A percentile compares a stretch with the other conserved stretches of the same genome.
Evolutionary conservation across 2,888 invertebrate genomes (phyloP).

Genomic region (Brachypalpus laphriformis): DNA sequence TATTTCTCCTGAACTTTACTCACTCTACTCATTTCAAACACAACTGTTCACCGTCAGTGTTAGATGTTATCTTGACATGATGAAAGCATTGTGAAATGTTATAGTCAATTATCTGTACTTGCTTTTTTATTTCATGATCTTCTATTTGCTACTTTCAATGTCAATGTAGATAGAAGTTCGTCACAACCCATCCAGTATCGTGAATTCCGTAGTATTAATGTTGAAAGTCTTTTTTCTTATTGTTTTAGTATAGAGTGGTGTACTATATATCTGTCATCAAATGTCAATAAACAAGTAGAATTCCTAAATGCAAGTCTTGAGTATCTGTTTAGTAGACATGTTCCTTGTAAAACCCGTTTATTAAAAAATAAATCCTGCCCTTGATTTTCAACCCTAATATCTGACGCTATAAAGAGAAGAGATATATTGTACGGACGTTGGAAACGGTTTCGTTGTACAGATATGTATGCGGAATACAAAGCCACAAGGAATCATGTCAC

Average conservation of each 20-base stretch:
- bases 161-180: not conserved
- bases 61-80: not conserved
- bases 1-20: not conserved
- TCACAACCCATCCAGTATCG: not conserved
- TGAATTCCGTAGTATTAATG: not conserved
- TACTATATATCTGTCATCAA: not conserved
- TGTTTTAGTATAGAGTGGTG: not conserved
- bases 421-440: no score
- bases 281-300: not conserved
- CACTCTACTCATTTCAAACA: constrained; percentile 9
- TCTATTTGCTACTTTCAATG: not conserved
- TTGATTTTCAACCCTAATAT: no score
- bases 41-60: no score
- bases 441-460: no score
- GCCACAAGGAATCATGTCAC: no score
- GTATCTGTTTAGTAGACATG: no score
- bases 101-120: not conserved
- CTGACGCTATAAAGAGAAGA: no score
- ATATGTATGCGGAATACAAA: no score
- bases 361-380: no score
- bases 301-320: no score
- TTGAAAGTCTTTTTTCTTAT: constrained; percentile 6
- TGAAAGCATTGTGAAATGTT: not conserved
- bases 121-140: not conserved
- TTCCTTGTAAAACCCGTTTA: no score